These are phyloP conservation scores for Trididemnum nubilum DNA, from an alignment of 23 tunicate genomes.

Conservation along the genomic window DNA sequence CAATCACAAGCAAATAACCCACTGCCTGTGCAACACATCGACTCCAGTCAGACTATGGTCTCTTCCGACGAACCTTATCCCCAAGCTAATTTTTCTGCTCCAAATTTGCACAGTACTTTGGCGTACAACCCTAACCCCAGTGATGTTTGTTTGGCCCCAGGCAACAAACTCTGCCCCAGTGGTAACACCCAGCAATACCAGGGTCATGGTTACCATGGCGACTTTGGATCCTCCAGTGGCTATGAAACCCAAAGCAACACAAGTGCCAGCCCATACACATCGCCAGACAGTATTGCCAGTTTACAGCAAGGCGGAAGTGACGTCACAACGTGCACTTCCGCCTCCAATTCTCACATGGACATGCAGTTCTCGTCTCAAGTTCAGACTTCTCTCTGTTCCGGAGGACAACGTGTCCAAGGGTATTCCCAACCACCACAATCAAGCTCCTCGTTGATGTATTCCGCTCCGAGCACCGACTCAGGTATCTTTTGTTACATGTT, in stretches of 20 bases:
- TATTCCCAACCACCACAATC: constrained; percentile 10
- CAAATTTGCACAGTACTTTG: not conserved
- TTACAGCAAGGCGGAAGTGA: constrained; percentile 36
- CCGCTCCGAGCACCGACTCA: constrained; percentile 58
- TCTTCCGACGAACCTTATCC: not conserved
- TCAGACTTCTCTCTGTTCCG: not conserved
- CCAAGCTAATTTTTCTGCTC: not conserved
- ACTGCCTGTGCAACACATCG: not conserved
- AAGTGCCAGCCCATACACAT: constrained; percentile 83
- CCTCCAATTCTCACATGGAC: constrained; percentile 6
- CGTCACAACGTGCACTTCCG: constrained; percentile 17
- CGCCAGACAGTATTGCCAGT: constrained; percentile 60
- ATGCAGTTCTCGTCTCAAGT: constrained; percentile 12
- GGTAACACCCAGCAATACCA: not conserved
- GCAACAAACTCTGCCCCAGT: not conserved
- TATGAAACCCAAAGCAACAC: constrained; percentile 84
- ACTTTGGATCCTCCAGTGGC: constrained; percentile 61
- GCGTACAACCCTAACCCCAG: not conserved
- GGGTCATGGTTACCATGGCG: constrained; percentile 27
- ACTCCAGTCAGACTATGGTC: not conserved
- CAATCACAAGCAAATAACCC: not conserved
- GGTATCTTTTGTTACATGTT: constrained; percentile 19
- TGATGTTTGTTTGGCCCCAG: not conserved
- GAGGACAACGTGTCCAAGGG: not conserved
- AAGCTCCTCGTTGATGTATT: constrained; percentile 28